These are phyloP conservation scores for Bambusicola thoracicus DNA, from an alignment of 2,113 vertebrate genomes.

Conservation along the genomic window DNA sequence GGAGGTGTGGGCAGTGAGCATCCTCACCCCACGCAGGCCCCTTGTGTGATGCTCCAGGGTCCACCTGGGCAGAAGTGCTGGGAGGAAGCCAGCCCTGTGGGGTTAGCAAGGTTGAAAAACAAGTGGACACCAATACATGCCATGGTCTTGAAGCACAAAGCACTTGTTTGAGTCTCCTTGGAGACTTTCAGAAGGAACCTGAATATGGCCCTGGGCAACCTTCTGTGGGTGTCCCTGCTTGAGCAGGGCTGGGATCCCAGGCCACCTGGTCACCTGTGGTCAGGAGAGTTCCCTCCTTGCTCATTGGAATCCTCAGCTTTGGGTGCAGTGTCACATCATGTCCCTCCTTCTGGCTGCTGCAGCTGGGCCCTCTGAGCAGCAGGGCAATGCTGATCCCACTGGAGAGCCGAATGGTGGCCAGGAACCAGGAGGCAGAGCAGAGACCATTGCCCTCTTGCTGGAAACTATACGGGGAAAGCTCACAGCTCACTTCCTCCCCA, in stretches of 20 bases:
- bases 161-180: not conserved
- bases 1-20: not conserved
- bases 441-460: not conserved
- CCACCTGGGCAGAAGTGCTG: not conserved
- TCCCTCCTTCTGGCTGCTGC: not conserved
- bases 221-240: not conserved
- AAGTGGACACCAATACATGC: not conserved
- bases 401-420: slow-evolving; percentile 76
- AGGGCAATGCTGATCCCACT: slow-evolving; percentile 72
- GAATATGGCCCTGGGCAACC: not conserved
- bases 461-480: slow-evolving; percentile 77
- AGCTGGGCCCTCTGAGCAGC: slow-evolving; percentile 73
- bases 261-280: slow-evolving; percentile 70
- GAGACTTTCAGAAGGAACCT: not conserved
- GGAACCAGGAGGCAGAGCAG: slow-evolving; percentile 63
- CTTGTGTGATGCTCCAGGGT: not conserved
- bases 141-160: not conserved
- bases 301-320: slow-evolving; percentile 78
- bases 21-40: not conserved
- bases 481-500: slow-evolving; percentile 80
- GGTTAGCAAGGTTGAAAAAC: not conserved
- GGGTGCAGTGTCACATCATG: not conserved
- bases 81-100: not conserved
- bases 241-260: not conserved
- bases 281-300: slow-evolving; percentile 71